Evolutionary conservation across 1,140 invertebrate species (phyloP).

Genomic region (Anoplolepis gracilipes): DNA sequence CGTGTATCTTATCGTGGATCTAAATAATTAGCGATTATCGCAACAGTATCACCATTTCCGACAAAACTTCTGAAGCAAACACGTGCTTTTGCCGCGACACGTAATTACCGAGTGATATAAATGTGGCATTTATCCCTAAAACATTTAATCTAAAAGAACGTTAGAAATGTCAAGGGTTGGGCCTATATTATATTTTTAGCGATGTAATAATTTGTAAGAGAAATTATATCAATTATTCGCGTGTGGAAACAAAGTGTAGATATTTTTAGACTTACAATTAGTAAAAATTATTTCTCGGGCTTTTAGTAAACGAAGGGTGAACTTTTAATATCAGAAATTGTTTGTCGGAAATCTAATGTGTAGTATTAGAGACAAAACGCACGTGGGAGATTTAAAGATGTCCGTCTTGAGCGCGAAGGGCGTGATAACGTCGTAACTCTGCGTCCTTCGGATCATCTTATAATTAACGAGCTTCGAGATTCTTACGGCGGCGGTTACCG

Average conservation of each 20-base stretch:
- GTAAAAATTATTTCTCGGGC: background rate
- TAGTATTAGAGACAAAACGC: background rate
- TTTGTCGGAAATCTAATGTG: background rate
- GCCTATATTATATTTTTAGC: no score
- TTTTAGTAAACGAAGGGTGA: background rate
- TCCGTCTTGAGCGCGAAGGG: background rate
- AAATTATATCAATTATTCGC: background rate
- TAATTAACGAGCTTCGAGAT: slow-evolving; percentile 57
- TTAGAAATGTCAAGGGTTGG: no score
- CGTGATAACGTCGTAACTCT: slow-evolving; percentile 22
- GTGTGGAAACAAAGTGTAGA: background rate
- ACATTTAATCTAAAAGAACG: background rate
- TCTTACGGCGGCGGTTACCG: background rate
- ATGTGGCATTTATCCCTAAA: background rate
- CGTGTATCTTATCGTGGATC: background rate
- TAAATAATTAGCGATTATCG: background rate
- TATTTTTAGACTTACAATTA: background rate
- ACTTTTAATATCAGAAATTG: background rate
- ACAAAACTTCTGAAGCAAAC: background rate
- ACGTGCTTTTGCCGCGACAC: background rate
- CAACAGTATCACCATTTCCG: background rate
- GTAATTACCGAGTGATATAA: background rate
- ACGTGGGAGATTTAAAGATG: background rate
- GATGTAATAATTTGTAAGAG: background rate
- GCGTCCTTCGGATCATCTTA: slow-evolving; percentile 20